phyloP scores from a whole-genome alignment of 2,888 invertebrate species.

The Chrysodeixis includens region DNA sequence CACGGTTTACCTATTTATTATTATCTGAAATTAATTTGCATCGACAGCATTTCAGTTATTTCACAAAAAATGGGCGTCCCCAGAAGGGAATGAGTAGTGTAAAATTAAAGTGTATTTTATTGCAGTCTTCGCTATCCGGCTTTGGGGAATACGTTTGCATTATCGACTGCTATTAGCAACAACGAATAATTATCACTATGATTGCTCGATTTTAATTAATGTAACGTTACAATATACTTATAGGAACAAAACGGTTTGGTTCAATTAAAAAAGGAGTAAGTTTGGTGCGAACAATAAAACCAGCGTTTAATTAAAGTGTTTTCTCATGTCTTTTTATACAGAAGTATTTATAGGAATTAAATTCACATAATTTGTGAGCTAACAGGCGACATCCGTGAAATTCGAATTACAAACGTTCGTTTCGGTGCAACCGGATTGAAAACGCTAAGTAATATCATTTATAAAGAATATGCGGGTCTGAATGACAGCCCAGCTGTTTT shows the following conservation, averaged over 20 bases:
- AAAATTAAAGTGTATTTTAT: conserved; percentile 56
- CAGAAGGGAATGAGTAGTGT: conserved; percentile 38
- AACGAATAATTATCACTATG: conserved; percentile 30
- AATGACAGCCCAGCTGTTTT: conserved; percentile 10
- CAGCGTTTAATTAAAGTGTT: conserved; percentile 11
- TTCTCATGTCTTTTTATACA: neutral
- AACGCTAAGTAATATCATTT: conserved; percentile 3
- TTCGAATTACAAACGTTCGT: conserved; percentile 8
- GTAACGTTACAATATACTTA: neutral
- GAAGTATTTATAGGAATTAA: neutral
- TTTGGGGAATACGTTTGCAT: conserved; percentile 35
- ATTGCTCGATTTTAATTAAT: conserved; percentile 23
- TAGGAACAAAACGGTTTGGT: neutral
- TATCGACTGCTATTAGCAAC: conserved; percentile 41
- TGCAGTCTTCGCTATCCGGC: conserved; percentile 20
- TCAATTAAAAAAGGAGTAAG: neutral
- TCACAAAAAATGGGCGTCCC: conserved; percentile 38
- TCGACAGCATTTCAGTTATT: conserved; percentile 35
- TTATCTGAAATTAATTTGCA: conserved; percentile 25
- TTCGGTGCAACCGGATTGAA: neutral
- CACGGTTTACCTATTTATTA: too few species aligned
- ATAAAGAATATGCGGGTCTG: conserved; percentile 12
- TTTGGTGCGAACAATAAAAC: neutral
- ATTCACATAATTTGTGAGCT: conserved; percentile 3
- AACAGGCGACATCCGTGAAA: conserved; percentile 14